Evolutionary conservation across 2,113 vertebrate genomes (phyloP).

Genomic region (Phodopus roborovskii): DNA sequence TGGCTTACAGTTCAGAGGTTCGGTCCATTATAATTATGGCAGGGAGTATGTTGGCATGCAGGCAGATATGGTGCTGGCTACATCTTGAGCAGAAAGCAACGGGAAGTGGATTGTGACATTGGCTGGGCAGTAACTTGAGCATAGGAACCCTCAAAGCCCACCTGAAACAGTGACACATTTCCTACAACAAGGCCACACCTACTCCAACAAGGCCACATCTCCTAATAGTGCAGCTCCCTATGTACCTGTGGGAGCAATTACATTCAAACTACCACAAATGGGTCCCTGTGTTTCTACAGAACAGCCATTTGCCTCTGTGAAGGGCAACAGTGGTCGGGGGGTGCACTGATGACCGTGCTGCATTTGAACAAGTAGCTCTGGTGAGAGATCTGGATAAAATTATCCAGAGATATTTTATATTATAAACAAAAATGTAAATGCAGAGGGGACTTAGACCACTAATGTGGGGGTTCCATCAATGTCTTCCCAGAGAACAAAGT

Average conservation of each 20-base stretch:
- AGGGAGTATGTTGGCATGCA: neutral
- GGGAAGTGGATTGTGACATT: neutral
- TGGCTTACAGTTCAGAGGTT: neutral
- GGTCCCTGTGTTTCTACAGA: neutral
- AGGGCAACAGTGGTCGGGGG: neutral
- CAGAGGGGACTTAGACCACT: neutral
- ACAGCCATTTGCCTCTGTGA: neutral
- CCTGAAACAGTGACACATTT: neutral
- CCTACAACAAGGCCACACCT: neutral
- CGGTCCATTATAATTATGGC: neutral
- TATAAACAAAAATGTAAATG: slow-evolving; percentile 22
- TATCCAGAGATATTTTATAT: slow-evolving; percentile 31
- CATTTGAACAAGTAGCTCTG: neutral
- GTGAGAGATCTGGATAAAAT: slow-evolving; percentile 32
- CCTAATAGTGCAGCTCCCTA: neutral
- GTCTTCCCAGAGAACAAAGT: slow-evolving; percentile 21
- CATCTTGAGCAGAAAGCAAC: neutral
- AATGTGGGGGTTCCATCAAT: neutral
- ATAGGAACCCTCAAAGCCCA: neutral
- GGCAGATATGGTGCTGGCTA: neutral
- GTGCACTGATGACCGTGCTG: slow-evolving; percentile 52
- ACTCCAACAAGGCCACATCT: neutral
- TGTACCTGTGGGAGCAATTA: neutral
- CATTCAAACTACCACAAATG: neutral
- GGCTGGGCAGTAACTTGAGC: neutral